Base-by-base conservation (phyloP, 1,140 invertebrate species). In the Eueides isabella region DNA sequence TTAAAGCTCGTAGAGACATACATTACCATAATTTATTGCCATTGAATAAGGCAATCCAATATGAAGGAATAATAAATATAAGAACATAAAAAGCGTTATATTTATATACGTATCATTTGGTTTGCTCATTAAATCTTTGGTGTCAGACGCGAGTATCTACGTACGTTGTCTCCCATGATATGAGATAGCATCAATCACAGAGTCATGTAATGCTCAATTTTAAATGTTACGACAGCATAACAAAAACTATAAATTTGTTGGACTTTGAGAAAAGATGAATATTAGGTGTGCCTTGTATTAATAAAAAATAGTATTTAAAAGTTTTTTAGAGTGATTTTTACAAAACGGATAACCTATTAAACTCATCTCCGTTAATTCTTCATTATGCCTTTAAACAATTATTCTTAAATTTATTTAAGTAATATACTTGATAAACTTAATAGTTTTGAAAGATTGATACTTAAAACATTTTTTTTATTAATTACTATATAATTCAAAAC, bases 121-220 rank as follows among this genome's bases (percentile, higher is more conserved):
- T 44, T 44, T 26, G 16, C 44, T 68, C 67, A 68, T 68, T 68
- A 68, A 68, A 61, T 68, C 44, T 68, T 44, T 67, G 44, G 67
- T 55, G 29, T 48, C 41, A 19, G 35, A 48, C 26, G 41, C 2
- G 2, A n/a, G 23, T 68, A 55, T 68, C 41, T 1, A 19, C 6
- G 26, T 14, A n/a, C 29, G 16, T 44, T 19, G 41, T 44, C 30
- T 55, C 12, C 2, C 44, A 31, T 31, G 44, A 55, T 55, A 61
- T 48, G 28, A 55, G 67, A 68, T 68, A 68, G 31, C 67, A 68
- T 68, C 67, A 33, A 61, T 28, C 41, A 44, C 19, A 61, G 12
- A 6, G 19, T n/a, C 38, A 48, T 48, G 41, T 68, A 30, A 55
- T 41, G 44, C 28, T 55, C 19, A 48, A 30, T 68, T 68, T 44